Percentiles rank a stretch among this genome's conserved stretches.
phyloP scores from a whole-genome alignment of 2,888 invertebrate genomes.

The Drosophila melanosoma region DNA sequence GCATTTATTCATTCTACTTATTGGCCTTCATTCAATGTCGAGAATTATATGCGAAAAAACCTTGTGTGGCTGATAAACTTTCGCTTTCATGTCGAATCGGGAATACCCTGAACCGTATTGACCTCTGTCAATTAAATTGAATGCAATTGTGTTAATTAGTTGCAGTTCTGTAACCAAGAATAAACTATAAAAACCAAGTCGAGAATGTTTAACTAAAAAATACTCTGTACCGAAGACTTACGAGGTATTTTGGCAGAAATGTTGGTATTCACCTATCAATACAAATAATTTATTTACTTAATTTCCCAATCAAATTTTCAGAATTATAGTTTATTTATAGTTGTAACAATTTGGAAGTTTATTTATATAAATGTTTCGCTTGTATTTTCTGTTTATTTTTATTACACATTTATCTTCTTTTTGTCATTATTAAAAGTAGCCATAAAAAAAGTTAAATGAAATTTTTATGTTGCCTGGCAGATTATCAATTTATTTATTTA shows the following conservation, averaged over 20 bases:
- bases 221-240: not conserved
- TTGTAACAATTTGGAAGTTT: not conserved
- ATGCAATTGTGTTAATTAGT: slow-evolving; percentile 32
- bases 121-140: not conserved
- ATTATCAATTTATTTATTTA: not conserved
- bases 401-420: not conserved
- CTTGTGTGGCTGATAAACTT: slow-evolving; percentile 11
- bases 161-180: not conserved
- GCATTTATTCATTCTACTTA: not conserved
- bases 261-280: not conserved
- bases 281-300: not conserved
- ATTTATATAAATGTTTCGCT: not conserved
- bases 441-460: not conserved
- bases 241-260: not conserved
- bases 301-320: not conserved
- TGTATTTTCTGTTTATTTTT: not conserved
- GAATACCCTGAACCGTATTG: slow-evolving; percentile 13
- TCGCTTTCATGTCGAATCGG: slow-evolving; percentile 7
- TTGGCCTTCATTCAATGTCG: slow-evolving; percentile 10
- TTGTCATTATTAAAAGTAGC: not conserved
- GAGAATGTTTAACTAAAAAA: not conserved
- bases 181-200: not conserved
- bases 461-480: not conserved
- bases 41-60: not conserved
- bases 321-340: not conserved